These are phyloP conservation scores for Anthophora plumipes DNA, from an alignment of 2,888 invertebrate species.

Conservation along the genomic window DNA sequence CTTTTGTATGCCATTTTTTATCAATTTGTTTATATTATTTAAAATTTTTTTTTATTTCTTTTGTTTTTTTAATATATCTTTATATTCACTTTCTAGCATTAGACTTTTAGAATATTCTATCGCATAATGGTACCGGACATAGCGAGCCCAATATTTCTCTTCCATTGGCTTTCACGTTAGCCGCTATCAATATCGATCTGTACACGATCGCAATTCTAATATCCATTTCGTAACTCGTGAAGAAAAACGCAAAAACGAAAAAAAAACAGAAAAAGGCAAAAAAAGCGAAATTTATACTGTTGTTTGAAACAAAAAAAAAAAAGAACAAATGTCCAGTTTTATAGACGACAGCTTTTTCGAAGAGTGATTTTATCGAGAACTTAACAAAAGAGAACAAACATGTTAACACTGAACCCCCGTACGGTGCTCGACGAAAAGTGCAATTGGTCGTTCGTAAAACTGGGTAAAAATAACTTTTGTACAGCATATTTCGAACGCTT, in stretches of 20 bases:
- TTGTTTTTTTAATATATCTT: neutral
- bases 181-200: slow-evolving; percentile 52
- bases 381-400: no score
- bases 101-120: slow-evolving; percentile 35
- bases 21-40: slow-evolving; percentile 9
- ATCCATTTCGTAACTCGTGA: slow-evolving; percentile 54
- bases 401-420: neutral
- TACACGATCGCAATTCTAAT: slow-evolving; percentile 54
- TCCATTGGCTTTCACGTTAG: slow-evolving; percentile 64
- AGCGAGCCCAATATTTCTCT: slow-evolving; percentile 26
- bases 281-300: slow-evolving; percentile 51
- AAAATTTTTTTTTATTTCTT: neutral
- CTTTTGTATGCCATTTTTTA: neutral
- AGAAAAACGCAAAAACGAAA: neutral
- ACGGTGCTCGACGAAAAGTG: slow-evolving; percentile 17
- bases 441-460: slow-evolving; percentile 52
- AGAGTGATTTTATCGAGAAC: slow-evolving; percentile 23
- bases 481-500: slow-evolving; percentile 47
- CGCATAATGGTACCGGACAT: slow-evolving; percentile 37
- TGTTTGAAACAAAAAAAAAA: no score
- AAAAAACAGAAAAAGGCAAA: neutral
- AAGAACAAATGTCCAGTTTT: slow-evolving; percentile 57
- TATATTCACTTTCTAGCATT: slow-evolving; percentile 51
- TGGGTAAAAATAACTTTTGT: slow-evolving; percentile 60
- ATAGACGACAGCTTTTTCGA: slow-evolving; percentile 36